Evolutionary conservation across 2,113 vertebrate genomes (phyloP), one percentile per base, ranked within the genome.

Genomic region (Callopanchax toddi): DNA sequence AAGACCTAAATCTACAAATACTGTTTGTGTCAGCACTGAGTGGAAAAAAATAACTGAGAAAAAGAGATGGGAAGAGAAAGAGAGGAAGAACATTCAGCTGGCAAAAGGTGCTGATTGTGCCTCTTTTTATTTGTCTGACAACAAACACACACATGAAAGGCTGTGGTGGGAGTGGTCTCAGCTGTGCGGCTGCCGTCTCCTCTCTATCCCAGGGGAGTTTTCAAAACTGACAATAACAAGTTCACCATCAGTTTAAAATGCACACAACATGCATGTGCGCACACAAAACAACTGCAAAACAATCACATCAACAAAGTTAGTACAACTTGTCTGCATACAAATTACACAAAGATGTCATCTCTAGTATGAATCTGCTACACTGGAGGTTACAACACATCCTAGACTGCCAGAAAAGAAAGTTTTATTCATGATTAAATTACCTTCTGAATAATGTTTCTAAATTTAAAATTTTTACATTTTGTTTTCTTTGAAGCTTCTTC

Each of bases 181-280:
- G 85, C 83, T 89, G 87, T 84, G 72, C 60, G 71, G 48, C 54
- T 78, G 69, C 74, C 36, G 69, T 80, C 83, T 75, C 66, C 60
- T 64, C 62, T 71, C 37, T 45, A 73, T 81, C 85, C 63, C 59
- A 4, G 60, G 79, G 83, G 85, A 81, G 37, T 26, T 75, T 67
- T 79, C 67, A 69, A 72, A 61, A 86, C 78, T 76, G 67, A 84
- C 79, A 85, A 84, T 67, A 84, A 89, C 83, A 86, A 82, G 71
- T 70, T 58, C 74, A 71, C 70, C 71, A 81, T 84, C 79, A 70
- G 64, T 83, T 66, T 52, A 56, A 76, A 45, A 74, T 23, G 49
- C 46, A 58, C 36, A 48, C n/a, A 10, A 17, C 48, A 49, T 50
- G 36, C 18, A 22, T 22, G 23, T 25, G 18, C 18, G 2, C 42